These are phyloP conservation scores for Pituophis catenifer DNA, from an alignment of 2,113 vertebrate species.

Conservation along the genomic window DNA sequence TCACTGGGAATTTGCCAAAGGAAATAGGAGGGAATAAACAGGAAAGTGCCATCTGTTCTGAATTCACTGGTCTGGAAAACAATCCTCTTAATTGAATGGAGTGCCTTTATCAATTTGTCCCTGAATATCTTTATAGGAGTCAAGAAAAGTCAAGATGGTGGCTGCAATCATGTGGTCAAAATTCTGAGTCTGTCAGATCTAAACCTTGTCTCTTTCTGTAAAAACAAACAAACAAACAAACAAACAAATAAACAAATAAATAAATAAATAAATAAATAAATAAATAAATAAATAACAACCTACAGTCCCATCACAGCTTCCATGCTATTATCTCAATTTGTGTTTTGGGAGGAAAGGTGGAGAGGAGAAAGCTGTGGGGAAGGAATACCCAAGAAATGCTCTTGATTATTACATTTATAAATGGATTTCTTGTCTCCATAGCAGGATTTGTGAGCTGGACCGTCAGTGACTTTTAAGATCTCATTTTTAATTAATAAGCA, in stretches of 20 bases:
- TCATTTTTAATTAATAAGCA: background rate
- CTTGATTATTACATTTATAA: background rate
- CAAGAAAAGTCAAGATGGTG: background rate
- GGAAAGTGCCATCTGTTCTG: slow-evolving; percentile 66
- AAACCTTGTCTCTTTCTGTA: background rate
- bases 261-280: background rate
- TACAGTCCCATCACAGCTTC: background rate
- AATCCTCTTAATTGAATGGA: slow-evolving; percentile 51
- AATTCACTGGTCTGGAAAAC: slow-evolving; percentile 57
- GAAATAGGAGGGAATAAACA: slow-evolving; percentile 61
- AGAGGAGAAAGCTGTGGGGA: background rate
- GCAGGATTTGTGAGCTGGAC: background rate
- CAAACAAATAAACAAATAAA: too few relatives aligned
- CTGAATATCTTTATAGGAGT: background rate
- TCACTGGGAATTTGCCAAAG: slow-evolving; percentile 50
- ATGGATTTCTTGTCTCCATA: background rate
- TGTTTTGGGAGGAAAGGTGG: background rate
- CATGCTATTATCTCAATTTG: background rate
- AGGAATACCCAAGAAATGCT: background rate
- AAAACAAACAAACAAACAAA: background rate
- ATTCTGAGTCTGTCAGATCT: background rate
- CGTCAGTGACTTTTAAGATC: background rate
- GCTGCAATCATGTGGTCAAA: background rate
- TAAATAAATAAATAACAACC: background rate
- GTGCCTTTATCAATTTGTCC: slow-evolving; percentile 59